Conservation (phyloP, 2,888 invertebrate species). For the Brenthis daphne region DNA sequence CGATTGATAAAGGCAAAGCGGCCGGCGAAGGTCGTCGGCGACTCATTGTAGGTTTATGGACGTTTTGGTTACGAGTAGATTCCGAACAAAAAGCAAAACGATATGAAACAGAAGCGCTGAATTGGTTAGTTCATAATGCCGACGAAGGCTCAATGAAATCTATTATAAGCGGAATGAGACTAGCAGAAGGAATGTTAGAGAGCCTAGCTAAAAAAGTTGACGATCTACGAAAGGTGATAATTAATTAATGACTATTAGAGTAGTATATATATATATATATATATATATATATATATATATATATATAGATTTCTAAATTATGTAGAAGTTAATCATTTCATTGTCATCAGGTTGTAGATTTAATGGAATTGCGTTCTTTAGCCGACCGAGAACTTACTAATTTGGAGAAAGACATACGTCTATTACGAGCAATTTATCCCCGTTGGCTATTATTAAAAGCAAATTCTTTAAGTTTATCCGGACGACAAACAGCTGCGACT, state of each 20-base stretch:
- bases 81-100: constrained; percentile 61
- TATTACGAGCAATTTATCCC: constrained; percentile 58
- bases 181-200: constrained; percentile 74
- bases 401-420: constrained; percentile 61
- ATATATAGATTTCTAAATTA: background rate
- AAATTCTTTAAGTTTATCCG: constrained; percentile 59
- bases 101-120: constrained; percentile 69
- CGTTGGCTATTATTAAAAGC: constrained; percentile 69
- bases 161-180: constrained; percentile 63
- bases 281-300: no score
- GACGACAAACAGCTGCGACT: constrained; percentile 53
- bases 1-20: constrained; percentile 52
- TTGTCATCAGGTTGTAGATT: constrained; percentile 63
- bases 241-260: background rate
- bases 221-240: constrained; percentile 65
- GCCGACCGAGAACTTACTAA: constrained; percentile 65
- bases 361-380: constrained; percentile 72
- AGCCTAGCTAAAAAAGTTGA: constrained; percentile 73
- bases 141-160: constrained; percentile 59
- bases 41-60: constrained; percentile 67
- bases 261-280: constrained; percentile 1
- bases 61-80: constrained; percentile 68
- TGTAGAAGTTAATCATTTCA: background rate
- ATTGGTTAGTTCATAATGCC: constrained; percentile 53
- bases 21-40: constrained; percentile 58